These are phyloP conservation scores for Rhabdomys pumilio DNA, from an alignment of 2,797 vertebrate genomes.

Conservation along the genomic window DNA sequence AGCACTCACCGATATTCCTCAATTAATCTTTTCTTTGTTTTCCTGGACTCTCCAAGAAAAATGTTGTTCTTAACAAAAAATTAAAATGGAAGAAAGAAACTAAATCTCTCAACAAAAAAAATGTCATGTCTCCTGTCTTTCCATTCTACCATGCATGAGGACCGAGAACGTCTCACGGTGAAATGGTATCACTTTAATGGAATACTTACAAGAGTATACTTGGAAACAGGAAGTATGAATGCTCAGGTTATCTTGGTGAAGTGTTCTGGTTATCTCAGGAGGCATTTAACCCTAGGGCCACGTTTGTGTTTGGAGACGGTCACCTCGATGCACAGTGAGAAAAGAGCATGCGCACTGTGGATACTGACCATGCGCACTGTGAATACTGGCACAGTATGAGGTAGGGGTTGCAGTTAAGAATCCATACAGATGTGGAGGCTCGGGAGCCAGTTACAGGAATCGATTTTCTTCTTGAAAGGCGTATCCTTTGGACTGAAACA, in stretches of 20 bases:
- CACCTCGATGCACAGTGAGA: not conserved
- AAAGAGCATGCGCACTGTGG: not conserved
- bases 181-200: slow-evolving; percentile 29
- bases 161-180: not conserved
- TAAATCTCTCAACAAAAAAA: not conserved
- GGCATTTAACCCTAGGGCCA: not conserved
- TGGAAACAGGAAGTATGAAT: not conserved
- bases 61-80: not conserved
- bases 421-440: slow-evolving; percentile 12
- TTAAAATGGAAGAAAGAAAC: not conserved
- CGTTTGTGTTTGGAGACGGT: not conserved
- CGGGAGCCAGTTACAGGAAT: not conserved
- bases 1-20: not conserved
- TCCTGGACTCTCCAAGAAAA: not conserved
- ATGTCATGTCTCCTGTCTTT: not conserved
- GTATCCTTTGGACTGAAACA: not conserved
- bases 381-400: not conserved
- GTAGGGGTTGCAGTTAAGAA: not conserved
- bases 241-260: not conserved
- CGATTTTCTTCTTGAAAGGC: slow-evolving; percentile 12
- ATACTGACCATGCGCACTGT: not conserved
- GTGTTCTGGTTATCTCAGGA: not conserved
- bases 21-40: not conserved
- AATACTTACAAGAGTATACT: not conserved
- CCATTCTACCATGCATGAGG: not conserved